Base-by-base conservation (phyloP, 2,797 vertebrate species). In the Cheirogaleus major region DNA sequence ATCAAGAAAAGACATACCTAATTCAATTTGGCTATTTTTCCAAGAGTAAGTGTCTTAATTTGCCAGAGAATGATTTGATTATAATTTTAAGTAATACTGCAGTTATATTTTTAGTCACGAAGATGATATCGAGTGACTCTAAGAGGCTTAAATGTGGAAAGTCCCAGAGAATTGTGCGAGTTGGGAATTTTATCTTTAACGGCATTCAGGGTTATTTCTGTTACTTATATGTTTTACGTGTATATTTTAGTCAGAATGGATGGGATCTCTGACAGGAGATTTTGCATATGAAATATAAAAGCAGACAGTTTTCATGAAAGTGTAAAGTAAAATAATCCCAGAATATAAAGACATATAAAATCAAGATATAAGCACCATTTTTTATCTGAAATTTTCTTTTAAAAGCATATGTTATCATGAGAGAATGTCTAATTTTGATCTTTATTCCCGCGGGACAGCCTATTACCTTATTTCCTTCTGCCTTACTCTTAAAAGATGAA, bases 1-100 rank as follows among this genome's bases (percentile, higher is more conserved):
- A 86, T 95, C 17, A 92, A 95, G 91, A 94, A 97, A 95, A 97
- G 83, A 93, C 55, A 89, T 27, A 83, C 76, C 86, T 90, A 97
- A 98, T 98, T 97, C 72, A 96, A 94, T 98, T 97, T 97, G 65
- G 63, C 59, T 95, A 61, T 97, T 97, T 97, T 98, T 97, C 91
- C 76, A 96, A 93, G 94, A 96, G 69, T 95, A 93, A 97, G 79
- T 96, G 32, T 97, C 97, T 97, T 97, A 95, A 98, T 98, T 97
- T 97, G 87, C 67, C 92, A 90, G 93, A 94, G 91, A 97, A 93
- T 97, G 72, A 97, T 97, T 95, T 92, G 80, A 95, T 98, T 98
- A 97, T 95, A 90, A 96, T 94, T 94, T 97, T 96, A 97, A 98
- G 93, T 97, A 97, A 97, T 97, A 95, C 48, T 89, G 72, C 63